phyloP scores from a whole-genome alignment of 2,113 vertebrate genomes.

The Anser cygnoides region DNA sequence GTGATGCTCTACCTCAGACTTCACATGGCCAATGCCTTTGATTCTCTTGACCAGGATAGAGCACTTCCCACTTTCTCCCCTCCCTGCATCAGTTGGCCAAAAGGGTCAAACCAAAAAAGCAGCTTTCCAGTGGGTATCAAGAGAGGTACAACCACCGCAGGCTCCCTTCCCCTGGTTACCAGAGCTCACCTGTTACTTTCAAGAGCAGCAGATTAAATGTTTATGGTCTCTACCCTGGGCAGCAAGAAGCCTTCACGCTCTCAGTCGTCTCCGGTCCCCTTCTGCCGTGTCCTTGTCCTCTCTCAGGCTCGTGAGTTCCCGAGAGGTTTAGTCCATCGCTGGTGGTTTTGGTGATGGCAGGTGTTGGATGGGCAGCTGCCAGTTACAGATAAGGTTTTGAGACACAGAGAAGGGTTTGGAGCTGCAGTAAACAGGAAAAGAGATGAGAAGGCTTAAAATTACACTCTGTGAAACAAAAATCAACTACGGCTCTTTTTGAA shows the following conservation, averaged over 20 bases:
- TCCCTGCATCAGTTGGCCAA: neutral
- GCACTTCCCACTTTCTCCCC: neutral
- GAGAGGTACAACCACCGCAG: neutral
- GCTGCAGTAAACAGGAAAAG: slow-evolving; percentile 60
- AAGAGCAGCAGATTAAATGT: neutral
- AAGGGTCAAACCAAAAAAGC: neutral
- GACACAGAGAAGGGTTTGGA: neutral
- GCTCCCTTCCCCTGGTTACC: neutral
- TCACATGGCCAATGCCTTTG: neutral
- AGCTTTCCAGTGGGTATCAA: neutral
- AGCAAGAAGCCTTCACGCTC: neutral
- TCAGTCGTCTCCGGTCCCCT: neutral
- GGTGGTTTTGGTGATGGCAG: neutral
- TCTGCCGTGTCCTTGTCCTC: neutral
- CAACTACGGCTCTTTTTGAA: neutral
- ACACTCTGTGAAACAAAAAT: neutral
- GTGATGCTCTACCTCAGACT: neutral
- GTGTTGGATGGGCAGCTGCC: neutral
- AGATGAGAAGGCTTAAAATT: neutral
- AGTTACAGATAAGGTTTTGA: neutral
- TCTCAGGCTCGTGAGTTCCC: accelerated
- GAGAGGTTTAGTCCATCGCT: neutral
- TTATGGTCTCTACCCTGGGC: slow-evolving; percentile 25
- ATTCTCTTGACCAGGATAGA: neutral
- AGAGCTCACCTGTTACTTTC: neutral